A percentile compares a stretch with the other conserved stretches of the same genome.
phyloP scores from a whole-genome alignment of 2,888 invertebrate genomes.

The Dynastes tityus region DNA sequence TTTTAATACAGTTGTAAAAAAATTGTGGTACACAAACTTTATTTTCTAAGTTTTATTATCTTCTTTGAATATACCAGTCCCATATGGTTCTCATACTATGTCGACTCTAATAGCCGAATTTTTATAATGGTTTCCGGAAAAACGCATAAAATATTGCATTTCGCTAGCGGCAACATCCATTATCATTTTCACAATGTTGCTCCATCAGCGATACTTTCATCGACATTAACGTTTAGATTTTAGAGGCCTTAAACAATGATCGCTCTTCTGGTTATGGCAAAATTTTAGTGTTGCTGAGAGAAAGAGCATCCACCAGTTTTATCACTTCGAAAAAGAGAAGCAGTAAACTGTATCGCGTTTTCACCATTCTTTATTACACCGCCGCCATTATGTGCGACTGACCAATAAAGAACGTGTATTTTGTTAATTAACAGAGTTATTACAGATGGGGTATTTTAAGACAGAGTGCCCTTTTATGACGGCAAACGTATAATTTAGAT shows the following conservation, averaged over 20 bases:
- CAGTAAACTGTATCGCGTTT: conserved; percentile 25
- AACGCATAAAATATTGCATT: conserved; percentile 5
- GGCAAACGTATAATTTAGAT: conserved; percentile 38
- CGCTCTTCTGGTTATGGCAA: conserved; percentile 13
- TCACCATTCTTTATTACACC: conserved; percentile 27
- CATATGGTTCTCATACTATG: neutral
- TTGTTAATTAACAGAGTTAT: conserved; percentile 43
- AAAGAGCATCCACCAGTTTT: conserved; percentile 24
- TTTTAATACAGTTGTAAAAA: no score
- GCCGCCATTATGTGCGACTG: conserved; percentile 24
- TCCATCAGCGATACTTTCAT: conserved; percentile 19
- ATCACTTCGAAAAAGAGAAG: conserved; percentile 33
- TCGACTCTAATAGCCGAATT: neutral
- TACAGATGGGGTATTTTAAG: conserved; percentile 32
- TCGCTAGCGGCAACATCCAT: conserved; percentile 6
- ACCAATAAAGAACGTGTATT: conserved; percentile 41
- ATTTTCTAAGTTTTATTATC: no score
- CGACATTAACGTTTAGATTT: conserved; percentile 25
- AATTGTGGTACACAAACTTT: no score
- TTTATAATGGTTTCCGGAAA: neutral
- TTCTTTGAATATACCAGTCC: neutral
- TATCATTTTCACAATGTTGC: conserved; percentile 11
- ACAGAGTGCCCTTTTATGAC: conserved; percentile 37
- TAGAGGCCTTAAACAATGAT: conserved; percentile 32
- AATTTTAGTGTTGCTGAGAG: conserved; percentile 12